phyloP scores from a whole-genome alignment of 2,888 invertebrate genomes.

The Xiphydria camelus region DNA sequence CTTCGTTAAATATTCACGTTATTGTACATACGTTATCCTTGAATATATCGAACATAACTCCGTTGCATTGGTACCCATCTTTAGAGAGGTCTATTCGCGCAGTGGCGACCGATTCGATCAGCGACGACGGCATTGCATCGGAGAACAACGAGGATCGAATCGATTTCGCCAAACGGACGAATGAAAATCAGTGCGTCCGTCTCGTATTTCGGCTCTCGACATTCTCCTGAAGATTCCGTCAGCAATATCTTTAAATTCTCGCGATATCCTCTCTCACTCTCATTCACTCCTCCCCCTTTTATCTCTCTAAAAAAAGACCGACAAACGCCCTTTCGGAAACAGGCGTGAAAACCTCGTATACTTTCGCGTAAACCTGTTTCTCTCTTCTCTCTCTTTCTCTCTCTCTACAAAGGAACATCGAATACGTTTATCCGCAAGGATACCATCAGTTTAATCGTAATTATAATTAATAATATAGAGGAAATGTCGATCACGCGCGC shows the following conservation, averaged over 20 bases:
- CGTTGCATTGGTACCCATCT: slow-evolving; percentile 30
- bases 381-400: too few relatives aligned
- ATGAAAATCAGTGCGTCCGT: too few relatives aligned
- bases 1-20: slow-evolving; percentile 24
- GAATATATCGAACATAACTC: slow-evolving; percentile 48
- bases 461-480: slow-evolving; percentile 17
- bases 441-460: slow-evolving; percentile 15
- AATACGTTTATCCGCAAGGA: slow-evolving; percentile 32
- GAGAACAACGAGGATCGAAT: too few relatives aligned
- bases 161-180: too few relatives aligned
- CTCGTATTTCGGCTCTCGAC: too few relatives aligned
- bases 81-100: too few relatives aligned
- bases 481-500: slow-evolving; percentile 31
- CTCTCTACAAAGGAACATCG: slow-evolving; percentile 51
- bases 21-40: slow-evolving; percentile 23
- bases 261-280: too few relatives aligned
- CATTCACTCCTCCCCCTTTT: neutral
- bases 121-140: too few relatives aligned
- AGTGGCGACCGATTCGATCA: too few relatives aligned
- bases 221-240: too few relatives aligned
- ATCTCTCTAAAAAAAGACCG: neutral
- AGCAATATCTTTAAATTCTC: too few relatives aligned
- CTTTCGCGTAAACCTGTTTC: slow-evolving; percentile 27
- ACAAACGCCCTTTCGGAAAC: slow-evolving; percentile 5
- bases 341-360: slow-evolving; percentile 17